Evolutionary conservation across 1,140 invertebrate species (phyloP), one percentile per base, ranked within the genome.

Genomic region (Drosophila navojoa): DNA sequence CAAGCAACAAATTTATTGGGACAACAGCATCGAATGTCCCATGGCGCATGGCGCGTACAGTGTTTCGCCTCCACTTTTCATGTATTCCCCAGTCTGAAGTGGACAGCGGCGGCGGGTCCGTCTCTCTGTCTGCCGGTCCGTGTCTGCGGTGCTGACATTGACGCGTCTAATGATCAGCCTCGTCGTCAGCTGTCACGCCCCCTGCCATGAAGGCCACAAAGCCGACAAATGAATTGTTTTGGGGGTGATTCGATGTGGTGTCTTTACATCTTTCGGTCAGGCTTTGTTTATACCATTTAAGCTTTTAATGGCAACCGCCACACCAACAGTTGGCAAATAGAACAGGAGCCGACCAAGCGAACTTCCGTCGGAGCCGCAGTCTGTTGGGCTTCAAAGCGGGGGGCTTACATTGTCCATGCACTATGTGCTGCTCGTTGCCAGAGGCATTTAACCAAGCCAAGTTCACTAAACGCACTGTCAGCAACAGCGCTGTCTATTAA

Each of bases 1-100:
- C 84, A 79, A 82, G 84, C 71, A 69, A 77, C 79, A 79, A 89
- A 87, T 87, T 86, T 89, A 82, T 89, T 89, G 76, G 58, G 44
- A 76, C 69, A 59, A 63, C 53, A 54, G 54, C 61, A 59, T 40
- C 40, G 42, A 52, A 52, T 62, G 67, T 74, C 66, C 66, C 66
- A 50, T 52, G 52, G 58, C 38, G 57, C 60, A 32, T 32, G 9
- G 27, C 44, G 25, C 50, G 62, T 55, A 67, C 16, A 57, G 59
- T 87, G 72, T 73, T 66, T 25, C 45, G 32, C 45, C 38, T n/a
- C 22, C 3, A 16, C 42, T 45, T 40, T 45, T 27, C 55, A 27
- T 62, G 67, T 71, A 71, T 52, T 59, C 38, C 25, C 15, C 35
- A 49, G 62, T 44, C 58, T 49, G 45, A 54, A 71, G 60, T 72